These are phyloP conservation scores for Drosophila subquinaria DNA, from an alignment of 2,888 invertebrate genomes.

Conservation along the genomic window DNA sequence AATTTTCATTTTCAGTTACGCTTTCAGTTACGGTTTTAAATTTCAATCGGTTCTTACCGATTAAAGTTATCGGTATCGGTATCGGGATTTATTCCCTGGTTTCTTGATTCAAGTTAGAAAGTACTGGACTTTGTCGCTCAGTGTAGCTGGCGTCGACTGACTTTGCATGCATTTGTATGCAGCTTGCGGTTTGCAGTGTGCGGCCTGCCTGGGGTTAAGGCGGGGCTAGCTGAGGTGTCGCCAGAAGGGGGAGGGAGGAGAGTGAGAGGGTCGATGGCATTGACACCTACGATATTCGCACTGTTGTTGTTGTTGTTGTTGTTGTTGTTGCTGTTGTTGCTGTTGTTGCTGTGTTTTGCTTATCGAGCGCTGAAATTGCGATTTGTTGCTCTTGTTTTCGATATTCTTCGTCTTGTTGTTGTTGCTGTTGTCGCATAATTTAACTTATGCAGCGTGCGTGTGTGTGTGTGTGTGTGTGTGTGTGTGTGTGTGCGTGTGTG, in stretches of 20 bases:
- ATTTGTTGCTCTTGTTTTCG: conserved; percentile 41
- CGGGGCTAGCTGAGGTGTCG: background rate
- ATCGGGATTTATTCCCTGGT: no score
- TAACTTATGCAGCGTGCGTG: conserved; percentile 52
- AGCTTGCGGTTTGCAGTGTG: no score
- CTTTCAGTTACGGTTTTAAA: no score
- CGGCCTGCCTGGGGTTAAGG: background rate
- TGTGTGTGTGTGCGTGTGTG: conserved; percentile 20
- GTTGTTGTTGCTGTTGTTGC: conserved; percentile 25
- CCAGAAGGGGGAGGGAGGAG: background rate
- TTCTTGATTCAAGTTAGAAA: no score
- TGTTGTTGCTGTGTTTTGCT: conserved; percentile 45
- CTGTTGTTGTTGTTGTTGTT: conserved; percentile 28
- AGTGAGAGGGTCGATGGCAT: conserved; percentile 12
- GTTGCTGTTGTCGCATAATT: conserved; percentile 70
- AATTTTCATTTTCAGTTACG: no score
- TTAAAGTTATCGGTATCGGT: no score
- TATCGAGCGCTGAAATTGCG: conserved; percentile 60
- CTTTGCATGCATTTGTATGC: no score
- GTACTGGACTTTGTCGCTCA: no score
- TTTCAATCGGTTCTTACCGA: no score
- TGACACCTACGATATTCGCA: conserved; percentile 15
- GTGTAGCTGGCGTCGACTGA: no score
- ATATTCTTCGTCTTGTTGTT: conserved; percentile 33
- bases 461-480: conserved; percentile 16